Percentiles rank a stretch among this genome's conserved stretches.
Conservation (phyloP, 2,113 vertebrate species). For the Ctenomys sociabilis region DNA sequence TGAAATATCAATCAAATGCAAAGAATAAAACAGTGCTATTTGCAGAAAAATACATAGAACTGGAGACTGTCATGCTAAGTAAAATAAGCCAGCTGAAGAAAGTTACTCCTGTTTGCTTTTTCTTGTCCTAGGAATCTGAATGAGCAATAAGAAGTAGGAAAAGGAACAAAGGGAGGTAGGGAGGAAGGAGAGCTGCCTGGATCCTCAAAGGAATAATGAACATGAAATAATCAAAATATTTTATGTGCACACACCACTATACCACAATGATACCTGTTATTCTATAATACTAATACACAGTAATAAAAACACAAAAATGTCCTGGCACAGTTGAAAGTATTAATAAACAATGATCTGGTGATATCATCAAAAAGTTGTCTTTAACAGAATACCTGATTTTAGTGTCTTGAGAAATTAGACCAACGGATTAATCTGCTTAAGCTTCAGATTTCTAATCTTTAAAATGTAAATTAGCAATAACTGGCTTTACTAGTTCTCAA, state of each 20-base stretch:
- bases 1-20: background rate
- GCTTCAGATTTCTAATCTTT: constrained; percentile 5
- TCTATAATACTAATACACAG: background rate
- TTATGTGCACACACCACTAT: background rate
- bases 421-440: background rate
- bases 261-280: background rate
- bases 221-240: background rate
- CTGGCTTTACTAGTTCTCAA: background rate
- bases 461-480: background rate
- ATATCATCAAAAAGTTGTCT: background rate
- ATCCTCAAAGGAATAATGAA: background rate
- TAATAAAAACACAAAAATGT: background rate
- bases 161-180: background rate
- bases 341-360: background rate
- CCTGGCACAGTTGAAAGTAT: background rate
- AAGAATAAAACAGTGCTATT: background rate
- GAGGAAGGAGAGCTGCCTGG: background rate
- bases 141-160: background rate
- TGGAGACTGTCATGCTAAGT: background rate
- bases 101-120: background rate
- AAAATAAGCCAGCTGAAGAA: background rate
- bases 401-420: constrained; percentile 20
- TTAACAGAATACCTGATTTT: background rate
- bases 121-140: background rate
- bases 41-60: background rate